Conservation (phyloP, 1,140 invertebrate species). For the Hylaeus anthracinus region DNA sequence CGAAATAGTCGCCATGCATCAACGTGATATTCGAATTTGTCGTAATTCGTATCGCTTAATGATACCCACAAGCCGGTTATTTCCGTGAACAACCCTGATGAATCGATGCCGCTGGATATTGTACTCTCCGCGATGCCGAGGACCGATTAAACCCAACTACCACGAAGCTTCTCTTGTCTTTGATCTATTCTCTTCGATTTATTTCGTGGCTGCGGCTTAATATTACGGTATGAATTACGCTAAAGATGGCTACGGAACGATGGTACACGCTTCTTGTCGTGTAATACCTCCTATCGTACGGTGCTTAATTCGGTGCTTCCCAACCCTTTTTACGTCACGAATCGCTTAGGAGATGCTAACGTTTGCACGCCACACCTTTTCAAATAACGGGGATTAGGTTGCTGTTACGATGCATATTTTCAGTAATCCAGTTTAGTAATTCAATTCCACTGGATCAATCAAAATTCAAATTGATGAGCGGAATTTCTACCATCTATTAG, state of each 20-base stretch:
- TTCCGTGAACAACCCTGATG: constrained; percentile 57
- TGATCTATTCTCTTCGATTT: constrained; percentile 32
- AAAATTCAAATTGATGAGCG: no score
- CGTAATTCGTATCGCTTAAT: constrained; percentile 74
- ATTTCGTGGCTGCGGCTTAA: not conserved
- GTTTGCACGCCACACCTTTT: no score
- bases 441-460: no score
- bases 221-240: constrained; percentile 3
- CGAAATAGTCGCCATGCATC: constrained; percentile 71
- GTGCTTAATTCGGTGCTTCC: no score
- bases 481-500: no score
- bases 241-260: constrained; percentile 2
- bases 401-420: no score
- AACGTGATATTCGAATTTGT: constrained; percentile 75
- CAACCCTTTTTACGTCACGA: no score
- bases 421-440: no score
- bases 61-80: constrained; percentile 61
- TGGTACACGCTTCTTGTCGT: not conserved
- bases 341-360: no score
- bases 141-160: constrained; percentile 32
- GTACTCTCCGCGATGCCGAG: constrained; percentile 21
- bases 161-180: not conserved
- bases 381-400: no score
- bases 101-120: constrained; percentile 55
- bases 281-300: not conserved